Base-by-base conservation (phyloP, 2,888 invertebrate genomes). In the Stenodema calcarata region DNA sequence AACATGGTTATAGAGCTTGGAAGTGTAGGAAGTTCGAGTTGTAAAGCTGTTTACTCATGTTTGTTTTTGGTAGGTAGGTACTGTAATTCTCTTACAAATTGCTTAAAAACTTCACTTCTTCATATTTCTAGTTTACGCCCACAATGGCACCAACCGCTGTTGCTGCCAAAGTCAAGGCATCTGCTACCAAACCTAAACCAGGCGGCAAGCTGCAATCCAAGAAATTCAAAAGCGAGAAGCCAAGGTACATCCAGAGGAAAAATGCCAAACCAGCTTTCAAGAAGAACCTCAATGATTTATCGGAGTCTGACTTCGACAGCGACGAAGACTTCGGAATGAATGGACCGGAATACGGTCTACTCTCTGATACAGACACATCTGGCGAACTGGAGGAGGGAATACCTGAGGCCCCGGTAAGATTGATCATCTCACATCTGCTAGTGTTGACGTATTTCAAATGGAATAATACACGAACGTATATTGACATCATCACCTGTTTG, bases 271-370 rank as follows among this genome's bases (percentile, higher is more conserved):
- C 47, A 0, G n/a, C 80, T n/a, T n/a, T 42, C 23, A 79, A 80
- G 69, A 79, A 70, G 44, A 79, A 70, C 1, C 9, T 86, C 11
- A 50, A 41, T 14, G 86, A 86, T 86, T 70, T 86, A 41, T 86
- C 86, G 12, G 86, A 80, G 23, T 86, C 86, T 0, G 86, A 86
- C 47, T 47, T 86, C 27, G 86, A 86, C 30, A 86, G 86, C 18
- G 81, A 86, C 23, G 86, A 86, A 18, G 86, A 86, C 44, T 80
- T 86, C 12, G 80, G 73, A 27, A 42, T 73, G 80, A 78, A 86
- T 47, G 86, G 81, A 9, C 78, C 76, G 14, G 86, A 86, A 75
- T 86, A 70, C 27, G 86, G 86, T 6, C 47, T 35, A n/a, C 78
- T 86, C 7, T 81, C 86, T 11, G 86, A 86, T 47, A 50, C 80